Evolutionary conservation across 2,797 vertebrate genomes (phyloP).

Genomic region (Lindbergichthys nudifrons): DNA sequence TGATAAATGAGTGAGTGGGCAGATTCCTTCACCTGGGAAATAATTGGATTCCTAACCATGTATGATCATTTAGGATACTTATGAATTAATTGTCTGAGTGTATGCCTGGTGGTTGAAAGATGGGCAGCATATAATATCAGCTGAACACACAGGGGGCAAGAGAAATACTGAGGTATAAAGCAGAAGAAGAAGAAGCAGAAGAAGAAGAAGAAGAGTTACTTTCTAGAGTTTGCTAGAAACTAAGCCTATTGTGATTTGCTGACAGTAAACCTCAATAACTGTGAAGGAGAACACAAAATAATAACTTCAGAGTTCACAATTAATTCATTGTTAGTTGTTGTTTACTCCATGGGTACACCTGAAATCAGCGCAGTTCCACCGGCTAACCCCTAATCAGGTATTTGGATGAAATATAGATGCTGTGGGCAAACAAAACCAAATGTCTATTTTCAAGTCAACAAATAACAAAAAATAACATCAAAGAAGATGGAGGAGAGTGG

Average conservation of each 20-base stretch:
- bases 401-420: slow-evolving; percentile 74
- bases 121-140: slow-evolving; percentile 21
- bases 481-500: slow-evolving; percentile 59
- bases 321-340: slow-evolving; percentile 21
- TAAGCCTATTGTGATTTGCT: slow-evolving; percentile 1
- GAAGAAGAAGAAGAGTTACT: too few relatives aligned
- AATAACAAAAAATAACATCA: slow-evolving; percentile 71
- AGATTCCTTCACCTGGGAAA: slow-evolving; percentile 42
- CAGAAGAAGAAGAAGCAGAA: not conserved
- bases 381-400: slow-evolving; percentile 59
- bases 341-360: slow-evolving; percentile 54
- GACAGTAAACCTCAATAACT: slow-evolving; percentile 6
- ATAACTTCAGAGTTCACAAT: slow-evolving; percentile 3
- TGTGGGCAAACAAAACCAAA: slow-evolving; percentile 66
- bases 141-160: slow-evolving; percentile 13
- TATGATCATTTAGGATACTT: slow-evolving; percentile 30
- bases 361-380: slow-evolving; percentile 54
- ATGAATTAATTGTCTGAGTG: slow-evolving; percentile 8
- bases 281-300: not conserved
- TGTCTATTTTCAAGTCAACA: slow-evolving; percentile 79
- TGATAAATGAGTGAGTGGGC: slow-evolving; percentile 30
- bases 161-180: slow-evolving; percentile 19
- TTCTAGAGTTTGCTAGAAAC: not conserved
- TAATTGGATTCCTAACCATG: slow-evolving; percentile 26
- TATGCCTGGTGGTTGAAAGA: slow-evolving; percentile 29